Evolutionary conservation across 2,113 vertebrate species (phyloP).

Genomic region (Nothoprocta perdicaria): DNA sequence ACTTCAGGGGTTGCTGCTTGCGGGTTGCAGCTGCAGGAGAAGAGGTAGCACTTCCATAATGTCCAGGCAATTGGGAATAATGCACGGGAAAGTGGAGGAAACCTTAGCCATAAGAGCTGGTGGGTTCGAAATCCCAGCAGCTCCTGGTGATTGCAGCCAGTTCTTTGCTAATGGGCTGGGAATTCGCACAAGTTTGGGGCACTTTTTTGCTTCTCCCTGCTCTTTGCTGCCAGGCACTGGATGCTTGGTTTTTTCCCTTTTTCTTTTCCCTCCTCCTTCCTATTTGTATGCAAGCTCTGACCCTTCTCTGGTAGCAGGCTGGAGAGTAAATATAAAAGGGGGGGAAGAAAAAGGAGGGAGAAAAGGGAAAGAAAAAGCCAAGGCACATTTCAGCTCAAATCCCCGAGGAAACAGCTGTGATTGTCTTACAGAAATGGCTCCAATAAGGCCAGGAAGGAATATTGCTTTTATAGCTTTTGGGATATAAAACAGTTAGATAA

Average conservation of each 20-base stretch:
- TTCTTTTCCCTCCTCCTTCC: conserved; percentile 9
- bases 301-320: conserved; percentile 68
- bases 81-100: not conserved
- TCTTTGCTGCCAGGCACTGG: not conserved
- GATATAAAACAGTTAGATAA: conserved; percentile 84
- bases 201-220: not conserved
- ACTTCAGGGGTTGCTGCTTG: not conserved
- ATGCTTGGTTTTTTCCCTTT: not conserved
- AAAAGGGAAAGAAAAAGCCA: conserved; percentile 6
- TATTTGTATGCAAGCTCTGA: conserved; percentile 75
- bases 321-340: conserved; percentile 76
- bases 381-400: conserved; percentile 74
- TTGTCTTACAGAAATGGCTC: conserved; percentile 80
- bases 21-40: accelerated
- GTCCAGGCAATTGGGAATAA: accelerated
- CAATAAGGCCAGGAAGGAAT: conserved; percentile 82
- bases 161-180: not conserved
- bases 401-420: conserved; percentile 79
- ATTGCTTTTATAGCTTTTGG: conserved; percentile 85
- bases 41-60: not conserved
- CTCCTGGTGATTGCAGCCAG: not conserved
- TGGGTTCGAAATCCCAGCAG: not conserved
- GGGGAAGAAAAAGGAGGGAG: not conserved
- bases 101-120: accelerated
- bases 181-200: not conserved